Base-by-base conservation (phyloP, 2,888 invertebrate genomes). In the Phragmatobia fuliginosa region DNA sequence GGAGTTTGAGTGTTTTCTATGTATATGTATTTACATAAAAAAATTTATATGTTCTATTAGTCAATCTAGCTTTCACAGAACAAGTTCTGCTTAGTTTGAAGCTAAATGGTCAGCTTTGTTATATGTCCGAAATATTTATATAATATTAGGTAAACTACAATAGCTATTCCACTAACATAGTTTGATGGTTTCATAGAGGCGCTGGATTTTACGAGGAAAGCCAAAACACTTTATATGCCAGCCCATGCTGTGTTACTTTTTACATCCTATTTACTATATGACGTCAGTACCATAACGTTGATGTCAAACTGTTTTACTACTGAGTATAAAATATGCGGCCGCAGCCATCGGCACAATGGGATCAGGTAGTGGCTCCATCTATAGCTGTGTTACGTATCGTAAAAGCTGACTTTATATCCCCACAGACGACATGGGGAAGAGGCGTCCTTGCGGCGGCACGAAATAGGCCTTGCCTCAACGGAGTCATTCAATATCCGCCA, bases 321-420 rank as follows among this genome's bases (percentile, higher is more conserved):
- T 31, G 25, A 21, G 52, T 63, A 74, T 71, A 80, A 80, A 74
- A 60, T 62, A 73, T 14, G 67, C 67, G 31, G 49, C 61, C 56
- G 38, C 33, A 58, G 64, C 49, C 76, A 78, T 76, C 78, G 70
- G 67, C 74, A 62, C 68, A 52, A 71, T 67, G 63, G 64, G 75
- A 80, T 77, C 79, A 72, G 75, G 73, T 79, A 68, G 63, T 64
- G 32, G 60, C 58, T 36, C 56, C 32, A 63, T 64, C 67, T 64
- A 38, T 45, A 36, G n/a, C 18, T 25, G 11, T 31, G n/a, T 38
- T 6, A 21, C 41, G 36, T 49, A 38, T 66, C 70, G 62, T 70
- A 70, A 70, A 70, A 62, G 31, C 52, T 10, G 21, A 52, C 61
- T 60, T 61, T 60, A 70, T 70, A 28, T 62, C 45, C 62, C 62